phyloP scores from a whole-genome alignment of 2,797 vertebrate genomes.

The Platyrinchus mystaceus region DNA sequence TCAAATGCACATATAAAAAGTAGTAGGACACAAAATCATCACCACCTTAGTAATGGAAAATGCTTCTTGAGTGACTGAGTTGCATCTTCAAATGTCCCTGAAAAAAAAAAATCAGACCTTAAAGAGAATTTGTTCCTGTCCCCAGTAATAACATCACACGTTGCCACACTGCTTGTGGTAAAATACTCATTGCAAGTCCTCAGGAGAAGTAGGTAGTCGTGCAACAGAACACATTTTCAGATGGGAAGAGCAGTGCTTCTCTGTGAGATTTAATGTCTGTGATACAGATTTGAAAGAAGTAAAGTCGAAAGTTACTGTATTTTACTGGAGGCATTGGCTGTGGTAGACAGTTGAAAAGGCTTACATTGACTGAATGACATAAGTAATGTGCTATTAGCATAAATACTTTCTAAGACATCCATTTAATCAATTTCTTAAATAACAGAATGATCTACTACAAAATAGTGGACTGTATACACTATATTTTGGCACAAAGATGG shows the following conservation, averaged over 20 bases:
- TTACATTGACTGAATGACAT: constrained; percentile 70
- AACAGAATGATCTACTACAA: constrained; percentile 85
- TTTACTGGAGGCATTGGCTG: constrained; percentile 54
- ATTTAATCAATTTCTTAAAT: constrained; percentile 82
- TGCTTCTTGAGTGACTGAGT: background rate
- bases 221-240: background rate
- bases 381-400: constrained; percentile 76
- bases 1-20: background rate
- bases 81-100: background rate
- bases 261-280: background rate
- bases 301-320: constrained; percentile 68
- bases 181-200: background rate
- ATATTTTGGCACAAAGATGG: constrained; percentile 85
- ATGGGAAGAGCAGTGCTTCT: background rate
- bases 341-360: constrained; percentile 71
- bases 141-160: background rate
- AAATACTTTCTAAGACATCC: constrained; percentile 78
- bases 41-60: background rate
- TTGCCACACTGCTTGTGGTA: background rate
- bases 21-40: background rate
- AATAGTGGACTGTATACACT: constrained; percentile 86
- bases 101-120: background rate
- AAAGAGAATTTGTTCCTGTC: background rate
- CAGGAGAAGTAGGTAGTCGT: background rate
- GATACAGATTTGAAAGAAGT: background rate